These are phyloP conservation scores for Indicator maculatus DNA, from an alignment of 2,113 vertebrate species.

Conservation along the genomic window DNA sequence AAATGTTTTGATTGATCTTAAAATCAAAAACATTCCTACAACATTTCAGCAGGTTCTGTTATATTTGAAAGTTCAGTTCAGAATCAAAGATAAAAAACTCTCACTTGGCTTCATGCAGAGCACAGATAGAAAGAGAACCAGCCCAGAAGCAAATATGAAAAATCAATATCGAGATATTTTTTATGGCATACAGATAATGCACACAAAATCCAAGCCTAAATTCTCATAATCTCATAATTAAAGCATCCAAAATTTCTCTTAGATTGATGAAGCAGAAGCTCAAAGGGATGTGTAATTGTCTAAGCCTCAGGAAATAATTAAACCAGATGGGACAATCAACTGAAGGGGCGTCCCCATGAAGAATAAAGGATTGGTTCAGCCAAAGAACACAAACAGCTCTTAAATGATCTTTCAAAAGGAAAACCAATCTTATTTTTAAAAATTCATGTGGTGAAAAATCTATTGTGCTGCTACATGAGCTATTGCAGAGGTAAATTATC, in stretches of 20 bases:
- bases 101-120: background rate
- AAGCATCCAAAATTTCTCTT: background rate
- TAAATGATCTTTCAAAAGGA: background rate
- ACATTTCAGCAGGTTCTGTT: background rate
- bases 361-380: background rate
- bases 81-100: background rate
- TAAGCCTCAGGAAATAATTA: background rate
- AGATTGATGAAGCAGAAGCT: constrained; percentile 4
- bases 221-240: background rate
- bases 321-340: background rate
- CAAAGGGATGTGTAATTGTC: background rate
- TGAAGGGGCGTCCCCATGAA: background rate
- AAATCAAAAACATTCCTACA: background rate
- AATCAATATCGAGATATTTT: constrained; percentile 9
- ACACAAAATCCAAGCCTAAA: background rate
- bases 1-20: background rate
- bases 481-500: background rate
- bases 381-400: background rate
- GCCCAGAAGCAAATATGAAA: background rate
- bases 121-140: background rate
- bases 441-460: background rate
- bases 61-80: background rate
- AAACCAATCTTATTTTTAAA: background rate
- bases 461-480: background rate
- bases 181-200: background rate